Percentiles rank a stretch among this genome's conserved stretches.
Conservation (phyloP, 2,113 vertebrate species). For the Prietella phreatophila region DNA sequence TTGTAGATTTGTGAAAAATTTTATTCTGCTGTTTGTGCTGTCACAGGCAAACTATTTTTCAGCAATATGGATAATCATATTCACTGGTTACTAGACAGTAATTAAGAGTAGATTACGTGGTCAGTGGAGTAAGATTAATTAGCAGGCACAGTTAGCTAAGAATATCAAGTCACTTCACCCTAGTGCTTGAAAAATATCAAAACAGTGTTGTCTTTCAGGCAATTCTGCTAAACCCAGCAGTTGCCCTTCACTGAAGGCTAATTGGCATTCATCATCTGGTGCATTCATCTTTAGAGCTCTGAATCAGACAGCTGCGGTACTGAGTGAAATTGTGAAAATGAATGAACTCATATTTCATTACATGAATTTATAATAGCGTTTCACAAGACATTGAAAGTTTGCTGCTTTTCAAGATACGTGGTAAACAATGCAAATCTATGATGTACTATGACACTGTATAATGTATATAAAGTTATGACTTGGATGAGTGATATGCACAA, state of each 20-base stretch:
- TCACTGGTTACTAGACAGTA: background rate
- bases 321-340: background rate
- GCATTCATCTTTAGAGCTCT: background rate
- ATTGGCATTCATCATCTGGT: background rate
- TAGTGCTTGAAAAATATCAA: background rate
- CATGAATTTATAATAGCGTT: background rate
- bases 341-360: background rate
- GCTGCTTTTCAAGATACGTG: background rate
- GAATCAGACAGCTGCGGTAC: background rate
- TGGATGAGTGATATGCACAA: background rate
- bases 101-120: background rate
- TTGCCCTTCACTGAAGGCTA: background rate
- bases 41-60: background rate
- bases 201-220: background rate
- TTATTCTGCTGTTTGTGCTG: background rate
- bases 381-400: background rate
- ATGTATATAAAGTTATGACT: background rate
- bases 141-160: background rate
- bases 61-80: conserved; percentile 7
- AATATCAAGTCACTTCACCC: background rate
- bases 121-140: background rate
- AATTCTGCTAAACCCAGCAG: background rate
- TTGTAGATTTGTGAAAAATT: conserved; percentile 7
- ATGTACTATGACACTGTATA: background rate
- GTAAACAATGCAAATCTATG: background rate